phyloP scores from a whole-genome alignment of 2,797 vertebrate species.

The Rhinella marina region DNA sequence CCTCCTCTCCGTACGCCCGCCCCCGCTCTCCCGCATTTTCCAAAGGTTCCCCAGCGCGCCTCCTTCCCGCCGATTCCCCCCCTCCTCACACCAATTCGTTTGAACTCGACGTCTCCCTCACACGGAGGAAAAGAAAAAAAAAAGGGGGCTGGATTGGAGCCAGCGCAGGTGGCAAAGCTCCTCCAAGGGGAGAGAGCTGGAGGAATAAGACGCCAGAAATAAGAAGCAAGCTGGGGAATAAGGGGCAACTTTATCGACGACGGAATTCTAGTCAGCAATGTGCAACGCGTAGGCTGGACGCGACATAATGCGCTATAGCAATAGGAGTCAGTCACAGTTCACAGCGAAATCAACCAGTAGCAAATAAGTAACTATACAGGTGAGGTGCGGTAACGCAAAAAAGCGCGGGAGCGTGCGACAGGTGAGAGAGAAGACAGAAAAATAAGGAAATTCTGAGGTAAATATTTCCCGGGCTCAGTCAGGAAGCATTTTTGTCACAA shows the following conservation, averaged over 20 bases:
- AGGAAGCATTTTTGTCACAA: too few relatives aligned
- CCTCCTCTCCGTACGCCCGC: background rate
- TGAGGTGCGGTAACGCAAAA: background rate
- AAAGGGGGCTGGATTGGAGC: conserved; percentile 7
- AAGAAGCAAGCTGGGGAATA: background rate
- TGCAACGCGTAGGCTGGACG: background rate
- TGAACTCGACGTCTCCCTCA: conserved; percentile 10
- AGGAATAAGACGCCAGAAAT: background rate
- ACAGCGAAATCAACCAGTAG: background rate
- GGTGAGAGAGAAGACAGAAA: background rate
- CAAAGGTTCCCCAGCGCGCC: background rate
- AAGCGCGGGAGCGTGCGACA: background rate
- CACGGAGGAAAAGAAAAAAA: too few relatives aligned
- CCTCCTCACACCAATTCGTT: conserved; percentile 32
- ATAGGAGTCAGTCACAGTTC: background rate
- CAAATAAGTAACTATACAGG: background rate
- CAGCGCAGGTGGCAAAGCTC: conserved; percentile 42
- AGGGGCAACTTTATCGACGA: background rate
- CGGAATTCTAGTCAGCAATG: background rate
- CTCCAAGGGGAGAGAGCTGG: background rate
- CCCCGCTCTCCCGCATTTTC: conserved; percentile 12
- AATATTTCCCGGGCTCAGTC: background rate
- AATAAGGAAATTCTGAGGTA: background rate
- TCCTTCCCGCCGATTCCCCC: conserved; percentile 47
- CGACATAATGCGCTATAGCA: background rate